Base-by-base conservation (phyloP, 2,113 vertebrate species). In the Actinemys pallida region DNA sequence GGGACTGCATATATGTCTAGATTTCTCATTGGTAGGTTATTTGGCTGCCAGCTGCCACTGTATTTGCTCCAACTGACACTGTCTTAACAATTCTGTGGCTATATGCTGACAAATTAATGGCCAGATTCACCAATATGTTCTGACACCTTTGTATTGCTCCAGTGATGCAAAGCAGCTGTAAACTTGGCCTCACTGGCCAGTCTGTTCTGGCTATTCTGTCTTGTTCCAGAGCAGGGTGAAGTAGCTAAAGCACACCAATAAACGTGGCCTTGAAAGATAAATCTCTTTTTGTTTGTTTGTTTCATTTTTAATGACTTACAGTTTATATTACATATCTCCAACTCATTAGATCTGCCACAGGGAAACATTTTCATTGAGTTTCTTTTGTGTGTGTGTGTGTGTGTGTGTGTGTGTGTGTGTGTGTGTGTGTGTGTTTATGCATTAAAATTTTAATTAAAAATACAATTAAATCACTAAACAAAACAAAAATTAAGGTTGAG, bases 211-310 rank as follows among this genome's bases (percentile, higher is more conserved):
- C 22, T 69, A 10, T 45, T 42, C 25, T 10, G 39, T 76, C 16
- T 39, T 88, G 39, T 81, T 81, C 45, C 12, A 81, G 86, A 94
- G 35, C 13, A 75, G 59, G 49, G 22, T 89, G 84, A 87, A 94
- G 14, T 8, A 13, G 27, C 47, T 17, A 93, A 39, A 57, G 14
- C 29, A 1, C 54, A 25, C 52, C 3, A 96, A 35, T 10, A 90
- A 84, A 42, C 19, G 6, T 25, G 82, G 56, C 22, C 76, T 88
- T 95, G 88, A 62, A 31, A 45, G n/a, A 1, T 1, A 50, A 75
- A 72, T 84, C 0, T 0, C 54, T 88, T 31, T 0, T 1, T 12
- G 52, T 88, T 35, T 2, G 25, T 94, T 42, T 56, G 14, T 82
- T n/a, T 82, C 12, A 20, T 25, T 82, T 1, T 0, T 56, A 65